These are phyloP conservation scores for Scaptomyza tumidula DNA, from an alignment of 2,888 invertebrate species.

Conservation along the genomic window DNA sequence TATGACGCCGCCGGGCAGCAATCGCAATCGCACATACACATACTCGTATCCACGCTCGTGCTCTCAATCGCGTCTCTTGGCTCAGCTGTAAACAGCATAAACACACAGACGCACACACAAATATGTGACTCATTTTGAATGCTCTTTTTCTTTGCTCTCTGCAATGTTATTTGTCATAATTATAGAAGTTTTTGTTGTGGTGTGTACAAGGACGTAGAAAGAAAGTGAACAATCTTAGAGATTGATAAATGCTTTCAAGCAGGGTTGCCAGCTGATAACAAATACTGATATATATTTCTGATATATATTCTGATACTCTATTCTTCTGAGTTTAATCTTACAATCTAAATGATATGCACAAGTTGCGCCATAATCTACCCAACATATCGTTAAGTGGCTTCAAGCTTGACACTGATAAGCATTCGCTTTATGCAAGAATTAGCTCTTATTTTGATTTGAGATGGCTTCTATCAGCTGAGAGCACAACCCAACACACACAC, in stretches of 20 bases:
- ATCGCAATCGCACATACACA: slow-evolving; percentile 40
- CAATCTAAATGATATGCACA: not conserved
- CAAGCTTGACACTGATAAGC: slow-evolving; percentile 14
- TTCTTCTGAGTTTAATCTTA: not conserved
- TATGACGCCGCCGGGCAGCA: slow-evolving; percentile 63
- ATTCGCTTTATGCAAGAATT: not conserved
- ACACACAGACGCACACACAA: slow-evolving; percentile 21
- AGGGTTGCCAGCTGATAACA: not conserved
- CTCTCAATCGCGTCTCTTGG: slow-evolving; percentile 50
- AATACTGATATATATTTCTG: not conserved
- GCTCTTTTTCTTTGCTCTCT: slow-evolving; percentile 47
- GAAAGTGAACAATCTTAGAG: slow-evolving; percentile 20
- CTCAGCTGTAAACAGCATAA: slow-evolving; percentile 50
- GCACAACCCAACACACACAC: slow-evolving; percentile 7
- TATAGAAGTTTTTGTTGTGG: slow-evolving; percentile 35
- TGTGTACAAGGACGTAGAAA: slow-evolving; percentile 31
- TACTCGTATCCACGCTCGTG: slow-evolving; percentile 22
- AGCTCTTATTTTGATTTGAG: slow-evolving; percentile 3
- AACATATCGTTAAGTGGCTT: not conserved
- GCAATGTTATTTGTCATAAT: slow-evolving; percentile 59
- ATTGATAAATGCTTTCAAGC: slow-evolving; percentile 2
- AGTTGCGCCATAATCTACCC: slow-evolving; percentile 15
- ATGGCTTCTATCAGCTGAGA: slow-evolving; percentile 14
- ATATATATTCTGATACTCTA: slow-evolving; percentile 7
- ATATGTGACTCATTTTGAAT: slow-evolving; percentile 64